Percentiles rank a stretch among this genome's conserved stretches.
Conservation (phyloP, 2,888 invertebrate species). For the Heliconius hortense region DNA sequence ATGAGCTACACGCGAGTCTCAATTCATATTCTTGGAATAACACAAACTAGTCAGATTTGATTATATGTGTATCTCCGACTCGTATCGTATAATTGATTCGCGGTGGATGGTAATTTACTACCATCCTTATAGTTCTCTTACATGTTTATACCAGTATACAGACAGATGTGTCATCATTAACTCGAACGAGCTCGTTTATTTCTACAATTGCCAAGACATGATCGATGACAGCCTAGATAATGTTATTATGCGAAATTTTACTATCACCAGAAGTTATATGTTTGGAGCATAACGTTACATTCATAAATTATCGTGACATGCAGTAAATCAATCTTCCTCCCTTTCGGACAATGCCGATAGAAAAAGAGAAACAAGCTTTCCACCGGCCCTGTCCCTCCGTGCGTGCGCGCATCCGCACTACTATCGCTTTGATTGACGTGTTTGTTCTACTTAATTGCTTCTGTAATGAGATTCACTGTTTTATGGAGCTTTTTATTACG, state of each 20-base stretch:
- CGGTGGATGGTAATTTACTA: conserved; percentile 28
- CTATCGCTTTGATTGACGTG: conserved; percentile 56
- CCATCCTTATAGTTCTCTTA: conserved; percentile 10
- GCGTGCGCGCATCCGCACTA: conserved; percentile 42
- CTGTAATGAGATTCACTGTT: conserved; percentile 51
- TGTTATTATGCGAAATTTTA: conserved; percentile 62
- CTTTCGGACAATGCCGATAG: conserved; percentile 54
- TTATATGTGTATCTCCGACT: conserved; percentile 32
- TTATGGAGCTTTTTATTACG: conserved; percentile 49
- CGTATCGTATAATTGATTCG: conserved; percentile 35
- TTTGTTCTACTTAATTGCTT: conserved; percentile 57
- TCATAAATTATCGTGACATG: conserved; percentile 45
- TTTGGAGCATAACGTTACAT: conserved; percentile 40
- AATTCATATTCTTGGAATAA: conserved; percentile 37
- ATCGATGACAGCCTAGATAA: conserved; percentile 42
- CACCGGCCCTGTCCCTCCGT: conserved; percentile 40
- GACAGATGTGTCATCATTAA: conserved; percentile 25
- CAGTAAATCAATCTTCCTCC: conserved; percentile 45
- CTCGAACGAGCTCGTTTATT: conserved; percentile 35
- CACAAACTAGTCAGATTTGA: conserved; percentile 31
- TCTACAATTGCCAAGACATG: conserved; percentile 37
- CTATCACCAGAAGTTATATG: conserved; percentile 41
- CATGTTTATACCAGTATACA: conserved; percentile 14
- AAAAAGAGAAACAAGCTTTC: conserved; percentile 58
- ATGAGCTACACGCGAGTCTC: conserved; percentile 33